These are phyloP conservation scores for Delphinapterus leucas DNA, from an alignment of 2,113 vertebrate genomes.

Conservation along the genomic window DNA sequence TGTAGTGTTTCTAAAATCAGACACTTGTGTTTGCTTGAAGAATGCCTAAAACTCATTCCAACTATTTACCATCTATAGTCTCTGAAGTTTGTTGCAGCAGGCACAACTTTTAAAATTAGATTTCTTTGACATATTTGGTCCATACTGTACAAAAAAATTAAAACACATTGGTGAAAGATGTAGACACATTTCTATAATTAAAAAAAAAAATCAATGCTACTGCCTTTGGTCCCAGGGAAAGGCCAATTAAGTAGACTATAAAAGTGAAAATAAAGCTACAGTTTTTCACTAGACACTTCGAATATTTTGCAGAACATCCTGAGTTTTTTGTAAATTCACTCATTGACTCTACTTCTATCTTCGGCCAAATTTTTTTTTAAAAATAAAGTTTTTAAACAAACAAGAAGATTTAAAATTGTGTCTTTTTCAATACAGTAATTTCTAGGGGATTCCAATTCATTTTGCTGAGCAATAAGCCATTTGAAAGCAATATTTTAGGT, in stretches of 20 bases:
- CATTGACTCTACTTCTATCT: slow-evolving; percentile 26
- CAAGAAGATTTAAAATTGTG: slow-evolving; percentile 19
- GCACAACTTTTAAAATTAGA: slow-evolving; percentile 55
- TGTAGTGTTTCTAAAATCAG: not conserved
- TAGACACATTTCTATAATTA: slow-evolving; percentile 53
- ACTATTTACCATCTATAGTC: not conserved
- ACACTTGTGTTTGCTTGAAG: not conserved
- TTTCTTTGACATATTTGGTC: slow-evolving; percentile 62
- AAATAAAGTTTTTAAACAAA: slow-evolving; percentile 29
- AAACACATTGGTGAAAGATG: slow-evolving; percentile 41
- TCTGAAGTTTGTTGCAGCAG: slow-evolving; percentile 39
- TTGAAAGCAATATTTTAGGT: slow-evolving; percentile 31
- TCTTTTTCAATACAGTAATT: slow-evolving; percentile 27
- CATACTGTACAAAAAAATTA: slow-evolving; percentile 56
- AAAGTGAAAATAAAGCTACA: slow-evolving; percentile 59
- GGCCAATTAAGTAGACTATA: slow-evolving; percentile 51
- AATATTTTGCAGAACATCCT: slow-evolving; percentile 51
- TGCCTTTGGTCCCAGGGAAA: slow-evolving; percentile 44
- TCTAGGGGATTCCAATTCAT: slow-evolving; percentile 37
- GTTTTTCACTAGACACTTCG: slow-evolving; percentile 46
- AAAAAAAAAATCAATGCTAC: slow-evolving; percentile 65
- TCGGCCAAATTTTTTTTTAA: not conserved
- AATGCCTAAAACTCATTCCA: slow-evolving; percentile 26
- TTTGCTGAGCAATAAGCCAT: slow-evolving; percentile 1
- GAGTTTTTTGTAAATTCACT: slow-evolving; percentile 54